phyloP scores from a whole-genome alignment of 2,113 vertebrate genomes.

The Thalassarche chlororhynchos region DNA sequence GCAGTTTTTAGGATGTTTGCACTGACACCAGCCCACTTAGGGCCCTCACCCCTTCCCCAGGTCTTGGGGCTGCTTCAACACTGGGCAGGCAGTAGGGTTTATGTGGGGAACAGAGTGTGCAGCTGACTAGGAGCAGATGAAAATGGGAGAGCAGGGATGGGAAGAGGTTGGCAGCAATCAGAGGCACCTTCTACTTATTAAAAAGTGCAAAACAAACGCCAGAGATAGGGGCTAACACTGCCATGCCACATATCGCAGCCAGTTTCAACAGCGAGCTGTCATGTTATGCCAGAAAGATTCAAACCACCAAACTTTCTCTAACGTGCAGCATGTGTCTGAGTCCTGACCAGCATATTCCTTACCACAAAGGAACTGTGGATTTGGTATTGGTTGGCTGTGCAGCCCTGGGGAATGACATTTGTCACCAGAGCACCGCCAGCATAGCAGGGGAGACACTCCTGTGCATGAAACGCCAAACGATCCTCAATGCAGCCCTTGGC shows the following conservation, averaged over 20 bases:
- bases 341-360: background rate
- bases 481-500: background rate
- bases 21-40: background rate
- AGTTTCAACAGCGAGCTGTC: background rate
- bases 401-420: background rate
- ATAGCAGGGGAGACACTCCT: accelerated
- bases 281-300: background rate
- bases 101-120: background rate
- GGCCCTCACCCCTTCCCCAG: background rate
- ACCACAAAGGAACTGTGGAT: accelerated
- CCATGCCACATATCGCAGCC: background rate
- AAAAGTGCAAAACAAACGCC: background rate
- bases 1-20: background rate
- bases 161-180: background rate
- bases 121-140: background rate
- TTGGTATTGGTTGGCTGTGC: background rate
- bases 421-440: background rate
- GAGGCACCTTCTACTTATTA: background rate
- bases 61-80: background rate
- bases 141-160: background rate
- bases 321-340: background rate
- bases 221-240: background rate
- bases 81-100: accelerated
- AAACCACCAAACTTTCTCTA: background rate
- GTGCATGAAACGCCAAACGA: background rate